Conservation (phyloP, 2,113 vertebrate genomes). For the Eidolon helvum region DNA sequence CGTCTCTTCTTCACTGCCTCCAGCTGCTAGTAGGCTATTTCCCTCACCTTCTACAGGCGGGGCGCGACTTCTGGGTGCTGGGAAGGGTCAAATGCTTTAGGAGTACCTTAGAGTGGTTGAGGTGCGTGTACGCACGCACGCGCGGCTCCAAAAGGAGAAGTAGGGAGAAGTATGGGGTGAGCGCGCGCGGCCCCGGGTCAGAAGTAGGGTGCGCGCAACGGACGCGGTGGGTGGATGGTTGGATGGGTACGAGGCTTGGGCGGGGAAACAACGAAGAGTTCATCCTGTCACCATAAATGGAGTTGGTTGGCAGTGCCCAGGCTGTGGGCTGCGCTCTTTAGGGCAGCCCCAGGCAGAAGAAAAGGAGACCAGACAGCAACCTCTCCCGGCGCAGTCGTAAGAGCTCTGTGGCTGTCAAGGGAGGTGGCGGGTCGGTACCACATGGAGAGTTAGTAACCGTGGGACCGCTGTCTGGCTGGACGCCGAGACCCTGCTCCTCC, state of each 20-base stretch:
- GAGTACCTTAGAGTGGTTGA: not conserved
- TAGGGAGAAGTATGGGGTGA: no score
- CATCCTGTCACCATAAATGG: conserved; percentile 26
- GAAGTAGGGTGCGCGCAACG: not conserved
- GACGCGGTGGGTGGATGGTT: not conserved
- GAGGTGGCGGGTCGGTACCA: not conserved
- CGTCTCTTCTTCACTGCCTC: not conserved
- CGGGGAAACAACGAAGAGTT: not conserved
- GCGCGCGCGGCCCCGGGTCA: not conserved
- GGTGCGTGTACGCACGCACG: not conserved
- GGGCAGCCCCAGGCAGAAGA: not conserved
- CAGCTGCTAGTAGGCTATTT: not conserved
- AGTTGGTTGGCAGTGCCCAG: conserved; percentile 17
- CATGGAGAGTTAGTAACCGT: not conserved
- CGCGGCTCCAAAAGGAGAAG: no score
- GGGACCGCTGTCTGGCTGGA: not conserved
- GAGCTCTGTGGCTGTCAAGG: not conserved
- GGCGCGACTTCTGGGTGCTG: not conserved
- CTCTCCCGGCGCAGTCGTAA: not conserved
- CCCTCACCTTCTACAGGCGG: not conserved
- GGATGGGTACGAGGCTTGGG: not conserved
- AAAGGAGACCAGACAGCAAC: no score
- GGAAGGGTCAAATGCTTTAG: not conserved
- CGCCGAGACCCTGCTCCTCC: not conserved
- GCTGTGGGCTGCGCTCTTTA: not conserved